A percentile compares a stretch with the other conserved stretches of the same genome.
Evolutionary conservation across 2,113 vertebrate genomes (phyloP).

Genomic region (Oncorhynchus keta): DNA sequence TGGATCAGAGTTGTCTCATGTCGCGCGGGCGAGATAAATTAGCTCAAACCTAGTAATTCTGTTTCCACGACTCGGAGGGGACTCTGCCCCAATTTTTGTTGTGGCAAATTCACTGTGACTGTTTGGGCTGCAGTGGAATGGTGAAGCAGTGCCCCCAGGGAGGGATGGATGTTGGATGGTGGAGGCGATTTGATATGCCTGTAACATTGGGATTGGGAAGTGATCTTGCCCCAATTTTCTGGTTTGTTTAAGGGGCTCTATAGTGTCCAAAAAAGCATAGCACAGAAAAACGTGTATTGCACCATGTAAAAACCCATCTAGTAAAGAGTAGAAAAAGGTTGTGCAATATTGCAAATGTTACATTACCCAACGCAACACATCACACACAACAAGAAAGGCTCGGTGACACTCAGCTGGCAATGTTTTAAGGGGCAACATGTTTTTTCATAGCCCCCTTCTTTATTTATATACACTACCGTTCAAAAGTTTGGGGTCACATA

Average conservation of each 20-base stretch:
- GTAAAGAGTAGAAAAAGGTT: too few species aligned
- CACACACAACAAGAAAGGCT: too few species aligned
- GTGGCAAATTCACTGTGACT: constrained; percentile 17
- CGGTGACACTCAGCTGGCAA: too few species aligned
- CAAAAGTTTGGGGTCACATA: too few species aligned
- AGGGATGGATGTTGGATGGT: not conserved
- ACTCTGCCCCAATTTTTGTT: constrained; percentile 30
- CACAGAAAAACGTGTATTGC: too few species aligned
- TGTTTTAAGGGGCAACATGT: not conserved
- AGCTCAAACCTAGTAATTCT: constrained; percentile 59
- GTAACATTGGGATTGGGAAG: too few species aligned
- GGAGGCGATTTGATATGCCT: not conserved
- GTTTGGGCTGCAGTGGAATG: not conserved
- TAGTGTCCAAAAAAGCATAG: too few species aligned
- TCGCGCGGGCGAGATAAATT: constrained; percentile 41
- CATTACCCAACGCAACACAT: too few species aligned
- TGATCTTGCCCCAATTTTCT: too few species aligned
- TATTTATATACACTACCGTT: not conserved
- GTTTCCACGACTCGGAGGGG: constrained; percentile 33
- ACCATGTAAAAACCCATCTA: too few species aligned
- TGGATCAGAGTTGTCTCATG: constrained; percentile 55
- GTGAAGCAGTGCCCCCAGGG: not conserved
- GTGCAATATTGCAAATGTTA: too few species aligned
- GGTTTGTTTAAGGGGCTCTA: too few species aligned
- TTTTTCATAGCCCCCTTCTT: not conserved